Base-by-base conservation (phyloP, 92 coral and sea anemone species). In the Montipora capitata region DNA sequence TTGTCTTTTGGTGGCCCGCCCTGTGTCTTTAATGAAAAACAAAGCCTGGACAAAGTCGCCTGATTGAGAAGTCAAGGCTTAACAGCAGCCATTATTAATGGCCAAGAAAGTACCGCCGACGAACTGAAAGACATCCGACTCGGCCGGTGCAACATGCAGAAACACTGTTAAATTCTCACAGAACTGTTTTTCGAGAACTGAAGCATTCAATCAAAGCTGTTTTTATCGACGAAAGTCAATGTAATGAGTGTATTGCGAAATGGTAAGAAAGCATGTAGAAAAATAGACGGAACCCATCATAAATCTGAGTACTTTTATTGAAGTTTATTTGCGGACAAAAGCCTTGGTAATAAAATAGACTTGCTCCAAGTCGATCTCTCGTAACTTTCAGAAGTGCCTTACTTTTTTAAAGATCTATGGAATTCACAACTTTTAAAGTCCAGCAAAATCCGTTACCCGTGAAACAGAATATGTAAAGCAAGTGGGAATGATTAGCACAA, bases 151-250 rank as follows among this genome's bases (percentile, higher is more conserved):
- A 90, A 58, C 68, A 91, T 65, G 87, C 90, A 59, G 91, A 85
- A 71, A 76, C 93, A 13, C 85, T 90, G 12, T 40, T 85, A 16
- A 90, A 90, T 76, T 56, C 2, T 54, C 72, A 90, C 68, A 54
- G 90, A 79, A 52, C 16, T 38, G 68, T 78, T 6, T 79, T 87
- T 72, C 63, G 93, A 38, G 45, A 56, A 18, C 82, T 89, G 54
- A 92, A 79, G 77, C 57, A 51, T 20, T 9, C 10, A 27, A 3
- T 91, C 40, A 91, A 91, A 45, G 95, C 92, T 40, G 90, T 92
- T 7, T 91, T 81, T 79, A 67, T 92, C 52, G 90, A 92, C 59
- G 90, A 82, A 56, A 56, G 62, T 56, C 62, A 9, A 11, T 27
- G 35, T 27, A 27, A 89, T 68, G 90, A 27, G 35, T 13, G 62